These are phyloP conservation scores for Psilopogon haemacephalus DNA, from an alignment of 2,113 vertebrate genomes.

Conservation along the genomic window DNA sequence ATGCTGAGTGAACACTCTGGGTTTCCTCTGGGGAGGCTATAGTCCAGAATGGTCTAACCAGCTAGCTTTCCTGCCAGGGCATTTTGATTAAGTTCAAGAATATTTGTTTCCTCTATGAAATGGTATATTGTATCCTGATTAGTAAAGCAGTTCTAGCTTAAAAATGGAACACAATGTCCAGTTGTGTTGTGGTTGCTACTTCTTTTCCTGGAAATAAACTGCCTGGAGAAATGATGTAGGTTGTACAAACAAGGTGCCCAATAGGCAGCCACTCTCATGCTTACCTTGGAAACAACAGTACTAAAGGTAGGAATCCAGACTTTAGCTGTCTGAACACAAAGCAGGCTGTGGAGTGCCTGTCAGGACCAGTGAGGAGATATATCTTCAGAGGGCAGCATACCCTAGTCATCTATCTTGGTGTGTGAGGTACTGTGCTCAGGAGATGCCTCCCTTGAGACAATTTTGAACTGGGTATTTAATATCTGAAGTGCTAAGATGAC, in stretches of 20 bases:
- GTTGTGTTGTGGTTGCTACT: fast-evolving
- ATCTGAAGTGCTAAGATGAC: background rate
- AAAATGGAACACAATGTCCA: background rate
- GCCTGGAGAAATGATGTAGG: background rate
- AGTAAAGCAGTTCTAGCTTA: background rate
- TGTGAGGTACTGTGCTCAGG: background rate
- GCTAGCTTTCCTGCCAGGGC: background rate
- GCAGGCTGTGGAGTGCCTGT: background rate
- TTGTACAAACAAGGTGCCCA: background rate
- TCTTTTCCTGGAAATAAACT: background rate
- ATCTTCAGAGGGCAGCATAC: background rate
- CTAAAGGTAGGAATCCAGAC: background rate
- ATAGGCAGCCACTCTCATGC: fast-evolving
- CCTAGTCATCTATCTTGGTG: background rate
- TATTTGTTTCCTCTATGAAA: background rate
- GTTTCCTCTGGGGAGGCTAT: background rate
- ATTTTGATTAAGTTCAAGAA: background rate
- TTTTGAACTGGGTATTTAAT: background rate
- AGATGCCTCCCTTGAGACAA: background rate
- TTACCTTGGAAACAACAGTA: background rate
- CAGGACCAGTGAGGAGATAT: background rate
- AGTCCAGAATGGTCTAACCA: background rate
- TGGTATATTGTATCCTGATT: background rate
- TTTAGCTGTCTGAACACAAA: background rate
- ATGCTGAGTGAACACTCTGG: background rate